Evolutionary conservation across 53 echinoderm and acorn worm genomes (phyloP).

Genomic region (Apostichopus leukothele): DNA sequence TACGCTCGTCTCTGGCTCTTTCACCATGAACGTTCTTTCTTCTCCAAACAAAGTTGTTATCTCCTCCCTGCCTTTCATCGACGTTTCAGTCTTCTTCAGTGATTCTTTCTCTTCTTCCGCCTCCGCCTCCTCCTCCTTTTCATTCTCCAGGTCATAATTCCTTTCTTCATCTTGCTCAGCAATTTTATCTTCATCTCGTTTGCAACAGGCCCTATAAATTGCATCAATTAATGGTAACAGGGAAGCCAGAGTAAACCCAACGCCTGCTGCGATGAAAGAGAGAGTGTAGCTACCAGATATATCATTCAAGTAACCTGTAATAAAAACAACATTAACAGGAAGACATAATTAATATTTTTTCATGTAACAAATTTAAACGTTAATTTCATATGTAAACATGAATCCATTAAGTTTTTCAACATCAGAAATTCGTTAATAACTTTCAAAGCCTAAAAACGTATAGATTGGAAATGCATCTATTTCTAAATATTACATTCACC

Average conservation of each 20-base stretch:
- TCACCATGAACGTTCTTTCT: neutral
- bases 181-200: neutral
- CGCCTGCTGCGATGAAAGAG: constrained; percentile 34
- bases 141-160: neutral
- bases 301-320: constrained; percentile 12
- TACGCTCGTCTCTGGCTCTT: constrained; percentile 34
- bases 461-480: too few relatives aligned
- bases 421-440: too few relatives aligned
- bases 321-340: neutral
- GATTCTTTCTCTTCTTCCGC: neutral
- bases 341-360: neutral
- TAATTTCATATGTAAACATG: too few relatives aligned
- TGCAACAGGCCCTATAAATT: neutral
- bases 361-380: too few relatives aligned
- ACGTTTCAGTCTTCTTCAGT: neutral
- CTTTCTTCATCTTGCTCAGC: neutral
- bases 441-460: too few relatives aligned
- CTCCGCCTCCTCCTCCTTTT: neutral
- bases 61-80: neutral
- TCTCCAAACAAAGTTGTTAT: neutral
- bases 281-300: neutral
- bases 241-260: constrained; percentile 2
- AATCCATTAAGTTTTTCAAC: too few relatives aligned
- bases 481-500: too few relatives aligned
- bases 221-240: neutral